These are phyloP conservation scores for Myodes glareolus DNA, from an alignment of 2,113 vertebrate species.

Conservation along the genomic window DNA sequence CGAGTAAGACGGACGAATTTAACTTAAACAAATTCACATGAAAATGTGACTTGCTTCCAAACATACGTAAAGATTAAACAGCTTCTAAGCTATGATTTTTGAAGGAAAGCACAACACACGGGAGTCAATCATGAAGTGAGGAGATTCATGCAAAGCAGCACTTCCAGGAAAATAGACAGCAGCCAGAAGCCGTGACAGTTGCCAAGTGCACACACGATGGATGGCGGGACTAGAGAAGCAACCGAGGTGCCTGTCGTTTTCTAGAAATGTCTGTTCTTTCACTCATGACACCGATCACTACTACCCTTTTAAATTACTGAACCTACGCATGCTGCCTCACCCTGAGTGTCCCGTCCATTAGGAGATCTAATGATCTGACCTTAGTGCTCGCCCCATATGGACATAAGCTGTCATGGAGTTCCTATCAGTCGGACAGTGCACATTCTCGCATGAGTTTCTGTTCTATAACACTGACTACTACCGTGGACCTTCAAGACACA, in stretches of 20 bases:
- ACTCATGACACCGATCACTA: slow-evolving; percentile 33
- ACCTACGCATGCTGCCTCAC: not conserved
- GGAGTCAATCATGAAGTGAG: not conserved
- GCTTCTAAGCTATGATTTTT: slow-evolving; percentile 24
- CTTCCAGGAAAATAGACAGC: slow-evolving; percentile 12
- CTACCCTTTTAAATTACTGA: slow-evolving; percentile 45
- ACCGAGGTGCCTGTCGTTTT: slow-evolving; percentile 20
- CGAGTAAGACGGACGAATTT: not conserved
- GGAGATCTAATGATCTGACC: slow-evolving; percentile 52
- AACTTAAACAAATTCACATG: slow-evolving; percentile 31
- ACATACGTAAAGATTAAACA: slow-evolving; percentile 43
- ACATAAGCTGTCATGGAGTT: not conserved
- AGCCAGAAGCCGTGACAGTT: slow-evolving; percentile 50
- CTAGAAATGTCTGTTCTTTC: not conserved
- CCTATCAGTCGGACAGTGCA: slow-evolving; percentile 27
- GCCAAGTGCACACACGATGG: slow-evolving; percentile 61
- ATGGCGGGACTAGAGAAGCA: not conserved
- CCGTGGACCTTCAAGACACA: not conserved
- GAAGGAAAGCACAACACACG: slow-evolving; percentile 22
- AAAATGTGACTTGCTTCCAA: slow-evolving; percentile 47
- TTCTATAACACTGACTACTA: not conserved
- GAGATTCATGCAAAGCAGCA: slow-evolving; percentile 58
- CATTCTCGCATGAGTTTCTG: not conserved
- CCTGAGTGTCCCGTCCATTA: slow-evolving; percentile 29
- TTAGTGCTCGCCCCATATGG: not conserved